Conservation (phyloP, 2,797 vertebrate genomes). For the Rhincodon typus region DNA sequence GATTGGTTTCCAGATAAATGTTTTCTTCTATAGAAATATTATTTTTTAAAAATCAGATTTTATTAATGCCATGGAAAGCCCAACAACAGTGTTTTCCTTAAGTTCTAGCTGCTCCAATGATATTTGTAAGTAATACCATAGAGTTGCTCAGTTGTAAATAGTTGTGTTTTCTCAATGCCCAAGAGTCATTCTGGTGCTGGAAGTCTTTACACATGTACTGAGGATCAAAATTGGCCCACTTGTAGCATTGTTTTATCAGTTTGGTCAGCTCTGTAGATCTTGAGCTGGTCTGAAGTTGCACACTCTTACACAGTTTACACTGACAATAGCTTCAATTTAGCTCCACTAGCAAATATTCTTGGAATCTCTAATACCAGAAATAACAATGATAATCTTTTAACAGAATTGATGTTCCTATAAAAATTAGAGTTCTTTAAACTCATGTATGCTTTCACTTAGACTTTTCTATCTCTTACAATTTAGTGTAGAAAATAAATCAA, state of each 20-base stretch:
- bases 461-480: not conserved
- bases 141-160: not conserved
- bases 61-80: not conserved
- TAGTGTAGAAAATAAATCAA: not conserved
- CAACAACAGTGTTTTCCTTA: not conserved
- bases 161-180: not conserved
- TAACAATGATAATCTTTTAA: not conserved
- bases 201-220: not conserved
- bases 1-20: not conserved
- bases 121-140: not conserved
- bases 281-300: not conserved
- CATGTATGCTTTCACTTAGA: not conserved
- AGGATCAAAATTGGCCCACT: not conserved
- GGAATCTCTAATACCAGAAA: not conserved
- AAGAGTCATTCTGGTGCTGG: not conserved
- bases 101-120: not conserved
- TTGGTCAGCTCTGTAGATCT: conserved; percentile 1
- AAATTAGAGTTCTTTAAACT: not conserved
- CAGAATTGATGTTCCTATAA: not conserved
- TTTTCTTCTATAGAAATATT: not conserved
- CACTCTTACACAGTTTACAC: not conserved
- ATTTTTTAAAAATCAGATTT: not conserved
- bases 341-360: not conserved
- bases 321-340: not conserved
- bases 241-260: not conserved